Percentiles rank a stretch among this genome's conserved stretches.
Evolutionary conservation across 1,140 invertebrate species (phyloP).

Genomic region (Meteorus sp.): DNA sequence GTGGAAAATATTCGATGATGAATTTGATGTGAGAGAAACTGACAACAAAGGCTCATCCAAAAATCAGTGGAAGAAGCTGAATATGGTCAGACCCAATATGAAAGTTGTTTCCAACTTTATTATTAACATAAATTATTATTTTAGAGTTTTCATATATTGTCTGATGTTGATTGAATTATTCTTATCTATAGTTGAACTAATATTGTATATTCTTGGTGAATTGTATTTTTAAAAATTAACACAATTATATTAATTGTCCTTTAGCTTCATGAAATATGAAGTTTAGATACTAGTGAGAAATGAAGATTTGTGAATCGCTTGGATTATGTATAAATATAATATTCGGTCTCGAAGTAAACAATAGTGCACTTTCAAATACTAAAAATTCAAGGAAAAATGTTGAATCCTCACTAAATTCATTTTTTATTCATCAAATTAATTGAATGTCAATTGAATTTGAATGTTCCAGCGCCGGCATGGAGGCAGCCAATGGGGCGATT

Average conservation of each 20-base stretch:
- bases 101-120: neutral
- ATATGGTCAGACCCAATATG: too few relatives aligned
- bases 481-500: conserved; percentile 59
- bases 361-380: neutral
- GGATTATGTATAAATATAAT: neutral
- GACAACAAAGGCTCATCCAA: too few relatives aligned
- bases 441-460: conserved; percentile 21
- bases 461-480: conserved; percentile 60
- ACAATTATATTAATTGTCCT: neutral
- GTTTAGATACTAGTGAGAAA: neutral
- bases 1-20: too few relatives aligned
- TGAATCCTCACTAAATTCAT: too few relatives aligned
- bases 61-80: too few relatives aligned
- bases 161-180: too few relatives aligned
- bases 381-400: too few relatives aligned
- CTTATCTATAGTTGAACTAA: too few relatives aligned
- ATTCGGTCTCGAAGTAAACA: neutral
- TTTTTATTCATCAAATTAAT: too few relatives aligned
- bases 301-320: neutral
- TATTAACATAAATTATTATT: neutral
- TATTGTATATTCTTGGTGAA: too few relatives aligned
- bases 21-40: too few relatives aligned
- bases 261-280: neutral
- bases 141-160: too few relatives aligned
- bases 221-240: conserved; percentile 16